Percentiles rank a stretch among this genome's conserved stretches.
Evolutionary conservation across 2,113 vertebrate species (phyloP).

Genomic region (Bujurquina vittata): DNA sequence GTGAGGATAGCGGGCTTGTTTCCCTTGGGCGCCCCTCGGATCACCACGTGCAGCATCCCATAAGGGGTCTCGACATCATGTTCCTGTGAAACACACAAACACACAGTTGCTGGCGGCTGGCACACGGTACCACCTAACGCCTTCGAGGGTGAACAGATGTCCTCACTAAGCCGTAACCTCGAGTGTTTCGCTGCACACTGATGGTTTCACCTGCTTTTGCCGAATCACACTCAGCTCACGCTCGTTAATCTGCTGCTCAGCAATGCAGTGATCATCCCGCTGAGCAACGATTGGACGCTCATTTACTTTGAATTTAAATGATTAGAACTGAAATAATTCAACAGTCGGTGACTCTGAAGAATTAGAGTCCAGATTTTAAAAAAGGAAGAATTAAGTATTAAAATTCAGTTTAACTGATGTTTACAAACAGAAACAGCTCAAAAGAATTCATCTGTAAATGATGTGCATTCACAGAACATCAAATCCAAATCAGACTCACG

Average conservation of each 20-base stretch:
- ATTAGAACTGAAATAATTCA: not conserved
- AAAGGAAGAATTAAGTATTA: not conserved
- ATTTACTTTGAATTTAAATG: not conserved
- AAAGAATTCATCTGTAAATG: not conserved
- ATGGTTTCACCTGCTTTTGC: not conserved
- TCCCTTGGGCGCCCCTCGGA: constrained; percentile 93
- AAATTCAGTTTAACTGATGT: not conserved
- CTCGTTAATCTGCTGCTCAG: not conserved
- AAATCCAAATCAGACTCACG: too few species aligned
- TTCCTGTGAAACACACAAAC: constrained; percentile 82
- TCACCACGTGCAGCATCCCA: constrained; percentile 94
- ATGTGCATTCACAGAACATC: too few species aligned
- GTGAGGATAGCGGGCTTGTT: constrained; percentile 95
- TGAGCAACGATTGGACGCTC: not conserved
- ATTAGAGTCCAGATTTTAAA: not conserved
- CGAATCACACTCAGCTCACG: not conserved
- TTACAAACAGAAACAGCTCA: too few species aligned
- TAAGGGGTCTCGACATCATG: constrained; percentile 97
- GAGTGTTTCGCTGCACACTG: not conserved
- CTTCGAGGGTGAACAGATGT: not conserved
- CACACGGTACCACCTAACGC: not conserved
- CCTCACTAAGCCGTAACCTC: not conserved
- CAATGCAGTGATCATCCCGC: not conserved
- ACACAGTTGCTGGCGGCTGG: constrained; percentile 67
- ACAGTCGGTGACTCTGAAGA: not conserved